Base-by-base conservation (phyloP, 64 coral and sea anemone genomes). In the Porites australiensis region DNA sequence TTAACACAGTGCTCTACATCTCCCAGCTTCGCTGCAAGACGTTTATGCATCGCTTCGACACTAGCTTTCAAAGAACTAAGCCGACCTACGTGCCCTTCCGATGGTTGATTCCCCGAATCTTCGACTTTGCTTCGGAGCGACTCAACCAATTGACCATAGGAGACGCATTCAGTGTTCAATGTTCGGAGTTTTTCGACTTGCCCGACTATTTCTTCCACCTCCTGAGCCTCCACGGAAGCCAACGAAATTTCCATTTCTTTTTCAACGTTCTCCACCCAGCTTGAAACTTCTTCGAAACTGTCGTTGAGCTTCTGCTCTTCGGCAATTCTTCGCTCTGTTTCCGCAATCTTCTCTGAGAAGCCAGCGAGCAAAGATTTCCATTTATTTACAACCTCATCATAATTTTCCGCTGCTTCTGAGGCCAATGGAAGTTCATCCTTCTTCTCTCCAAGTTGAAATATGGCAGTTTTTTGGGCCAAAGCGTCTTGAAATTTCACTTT, bases 181-280 rank as follows among this genome's bases (percentile, higher is more conserved):
- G 53, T 68, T 74, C 75, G 82, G 4, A 98, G 79, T n/a, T 82
- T 87, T 12, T 98, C 64, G 20, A 87, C 66, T 64, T 82, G 87
- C 14, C 66, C 75, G 44, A 79, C 87, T 19, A 98, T 74, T 70
- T 98, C 92, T 72, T 57, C 77, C 5, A 87, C 6, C 83, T 94
- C 90, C 88, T 87, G 83, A 80, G 79, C 79, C 69, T 86, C 60
- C 13, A 77, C 82, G 8, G 75, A 14, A 3, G 79, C 77, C 13
- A 52, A 79, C 9, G 82, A 94, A 7, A 68, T 50, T 65, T 45
- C 73, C 54, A 93, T 13, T 48, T 94, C 92, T 51, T 90, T 93
- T 59, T 91, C 92, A 5, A 93, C 50, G 44, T 57, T 88, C 21
- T 94, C 77, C 23, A 98, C 18, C 95, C 95, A 98, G 8, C 49